phyloP scores from a whole-genome alignment of 2,797 vertebrate genomes.

The Epinephelus malabaricus region DNA sequence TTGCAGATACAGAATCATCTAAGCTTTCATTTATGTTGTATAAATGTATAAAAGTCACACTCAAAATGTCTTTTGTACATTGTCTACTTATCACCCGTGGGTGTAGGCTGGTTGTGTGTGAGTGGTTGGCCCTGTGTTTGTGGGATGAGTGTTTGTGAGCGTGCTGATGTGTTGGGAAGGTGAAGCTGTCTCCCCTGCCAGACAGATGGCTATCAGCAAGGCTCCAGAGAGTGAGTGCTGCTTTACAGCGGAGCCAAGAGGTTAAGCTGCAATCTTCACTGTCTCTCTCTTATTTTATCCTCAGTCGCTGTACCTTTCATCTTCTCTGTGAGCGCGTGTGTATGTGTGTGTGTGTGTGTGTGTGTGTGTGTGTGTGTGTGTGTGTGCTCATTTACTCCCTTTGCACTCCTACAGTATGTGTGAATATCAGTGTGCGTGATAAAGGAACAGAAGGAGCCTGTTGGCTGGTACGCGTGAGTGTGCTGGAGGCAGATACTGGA shows the following conservation, averaged over 20 bases:
- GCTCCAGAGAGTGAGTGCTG: constrained; percentile 74
- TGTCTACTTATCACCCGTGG: constrained; percentile 40
- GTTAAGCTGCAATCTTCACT: constrained; percentile 81
- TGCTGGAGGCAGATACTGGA: constrained; percentile 81
- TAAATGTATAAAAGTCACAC: constrained; percentile 48
- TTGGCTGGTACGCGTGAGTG: constrained; percentile 73
- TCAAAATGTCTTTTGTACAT: constrained; percentile 37
- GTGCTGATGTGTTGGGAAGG: constrained; percentile 68
- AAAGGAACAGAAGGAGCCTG: constrained; percentile 82
- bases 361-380: constrained; percentile 29
- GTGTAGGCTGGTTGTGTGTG: constrained; percentile 34
- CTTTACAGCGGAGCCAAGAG: constrained; percentile 77
- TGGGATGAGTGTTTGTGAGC: constrained; percentile 52
- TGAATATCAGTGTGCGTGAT: constrained; percentile 74
- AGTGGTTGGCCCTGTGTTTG: constrained; percentile 52
- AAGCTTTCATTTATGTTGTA: constrained; percentile 40
- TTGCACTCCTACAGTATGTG: constrained; percentile 61
- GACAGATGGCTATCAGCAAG: constrained; percentile 81
- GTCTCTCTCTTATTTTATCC: constrained; percentile 70
- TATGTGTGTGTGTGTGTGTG: background rate
- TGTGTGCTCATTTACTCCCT: constrained; percentile 63
- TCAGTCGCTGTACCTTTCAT: constrained; percentile 72
- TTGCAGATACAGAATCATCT: constrained; percentile 23
- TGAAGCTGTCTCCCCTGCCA: constrained; percentile 68
- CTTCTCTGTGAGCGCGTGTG: constrained; percentile 51